Conservation (phyloP, 1,140 invertebrate species). For the Hestina assimilis region DNA sequence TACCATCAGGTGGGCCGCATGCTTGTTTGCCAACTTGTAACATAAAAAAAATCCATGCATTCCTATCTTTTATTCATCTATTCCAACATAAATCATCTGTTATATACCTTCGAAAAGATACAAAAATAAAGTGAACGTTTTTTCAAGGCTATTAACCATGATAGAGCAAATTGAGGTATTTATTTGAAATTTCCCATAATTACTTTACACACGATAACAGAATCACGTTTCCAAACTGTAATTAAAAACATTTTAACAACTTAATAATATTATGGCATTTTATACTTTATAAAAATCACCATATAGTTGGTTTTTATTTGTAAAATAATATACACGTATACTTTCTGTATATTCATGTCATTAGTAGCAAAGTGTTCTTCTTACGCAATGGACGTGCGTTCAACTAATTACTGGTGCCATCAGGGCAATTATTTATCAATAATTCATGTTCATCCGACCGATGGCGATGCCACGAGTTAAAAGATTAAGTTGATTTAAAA, state of each 20-base stretch:
- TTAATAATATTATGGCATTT: not conserved
- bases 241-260: not conserved
- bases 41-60: no score
- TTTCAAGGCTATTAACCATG: not conserved
- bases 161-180: constrained; percentile 8
- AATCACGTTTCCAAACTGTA: constrained; percentile 24
- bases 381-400: constrained; percentile 9
- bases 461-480: not conserved
- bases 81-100: no score
- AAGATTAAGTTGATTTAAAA: not conserved
- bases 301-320: not conserved
- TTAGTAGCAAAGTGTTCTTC: not conserved
- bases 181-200: constrained; percentile 31
- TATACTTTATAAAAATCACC: not conserved
- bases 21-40: no score
- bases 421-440: constrained; percentile 32
- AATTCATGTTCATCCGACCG: constrained; percentile 29
- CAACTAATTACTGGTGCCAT: constrained; percentile 35
- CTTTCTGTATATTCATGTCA: not conserved
- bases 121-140: constrained; percentile 15
- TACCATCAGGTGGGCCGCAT: no score
- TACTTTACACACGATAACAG: constrained; percentile 30
- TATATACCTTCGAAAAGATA: not conserved
- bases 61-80: no score
- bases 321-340: not conserved